Evolutionary conservation across 1,140 invertebrate species (phyloP).

Genomic region (Pogonomyrmex barbatus): DNA sequence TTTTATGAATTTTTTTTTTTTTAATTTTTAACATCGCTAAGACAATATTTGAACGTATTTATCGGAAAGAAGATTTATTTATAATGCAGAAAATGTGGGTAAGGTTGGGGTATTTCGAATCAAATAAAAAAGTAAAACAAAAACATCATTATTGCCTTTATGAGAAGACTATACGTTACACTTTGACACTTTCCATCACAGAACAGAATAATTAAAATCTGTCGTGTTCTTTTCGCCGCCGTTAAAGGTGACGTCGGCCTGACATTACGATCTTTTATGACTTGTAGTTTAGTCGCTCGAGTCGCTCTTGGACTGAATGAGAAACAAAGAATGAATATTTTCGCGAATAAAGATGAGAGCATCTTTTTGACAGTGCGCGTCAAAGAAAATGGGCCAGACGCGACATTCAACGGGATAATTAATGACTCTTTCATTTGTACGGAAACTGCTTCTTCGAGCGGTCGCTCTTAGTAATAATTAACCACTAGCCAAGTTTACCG

Average conservation of each 20-base stretch:
- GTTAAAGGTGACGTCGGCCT: background rate
- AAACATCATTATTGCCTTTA: background rate
- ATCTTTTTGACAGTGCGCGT: background rate
- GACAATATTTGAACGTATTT: too few species aligned
- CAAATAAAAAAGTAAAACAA: background rate
- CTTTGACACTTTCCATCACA: background rate
- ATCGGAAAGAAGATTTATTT: too few species aligned
- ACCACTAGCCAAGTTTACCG: constrained; percentile 37
- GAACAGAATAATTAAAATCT: background rate
- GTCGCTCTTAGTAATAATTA: constrained; percentile 50
- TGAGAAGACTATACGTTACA: background rate
- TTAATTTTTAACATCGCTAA: too few species aligned
- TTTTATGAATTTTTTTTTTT: too few species aligned
- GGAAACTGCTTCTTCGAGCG: constrained; percentile 3
- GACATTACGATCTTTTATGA: background rate
- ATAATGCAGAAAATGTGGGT: too few species aligned
- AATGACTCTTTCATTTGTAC: constrained; percentile 51
- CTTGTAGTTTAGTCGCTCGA: background rate
- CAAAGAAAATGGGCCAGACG: background rate
- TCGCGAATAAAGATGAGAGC: constrained; percentile 43
- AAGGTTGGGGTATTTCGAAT: background rate
- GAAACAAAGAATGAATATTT: constrained; percentile 21
- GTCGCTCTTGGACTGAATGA: background rate
- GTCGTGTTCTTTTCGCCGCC: background rate
- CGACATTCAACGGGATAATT: constrained; percentile 34